These are phyloP conservation scores for Sycon ciliatum DNA, from an alignment of 37 sponge, comb jelly and placozoan genomes.

Conservation along the genomic window DNA sequence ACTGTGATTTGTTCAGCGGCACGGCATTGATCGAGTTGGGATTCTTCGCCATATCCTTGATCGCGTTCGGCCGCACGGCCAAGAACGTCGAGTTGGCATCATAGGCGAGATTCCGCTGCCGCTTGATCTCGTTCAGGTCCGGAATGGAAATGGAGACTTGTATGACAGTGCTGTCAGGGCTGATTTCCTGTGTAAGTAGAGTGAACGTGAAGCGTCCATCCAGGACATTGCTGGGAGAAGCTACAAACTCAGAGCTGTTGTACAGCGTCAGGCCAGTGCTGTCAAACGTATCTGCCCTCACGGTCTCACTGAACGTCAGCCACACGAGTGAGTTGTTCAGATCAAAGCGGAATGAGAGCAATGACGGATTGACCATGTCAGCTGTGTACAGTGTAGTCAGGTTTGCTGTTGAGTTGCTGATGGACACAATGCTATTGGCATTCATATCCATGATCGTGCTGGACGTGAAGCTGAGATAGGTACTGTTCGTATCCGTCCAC, in stretches of 20 bases:
- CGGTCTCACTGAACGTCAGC: conserved; percentile 67
- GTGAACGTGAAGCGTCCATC: no score
- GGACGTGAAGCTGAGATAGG: conserved; percentile 43
- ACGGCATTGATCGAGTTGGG: background rate
- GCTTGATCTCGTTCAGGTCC: conserved; percentile 77
- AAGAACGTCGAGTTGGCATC: conserved; percentile 26
- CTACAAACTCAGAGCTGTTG: no score
- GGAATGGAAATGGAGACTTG: conserved; percentile 32
- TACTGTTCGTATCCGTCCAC: conserved; percentile 34
- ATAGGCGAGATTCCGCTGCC: conserved; percentile 41
- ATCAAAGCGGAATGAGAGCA: conserved; percentile 39
- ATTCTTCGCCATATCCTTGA: background rate
- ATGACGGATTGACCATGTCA: conserved; percentile 45
- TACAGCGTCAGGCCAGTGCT: conserved; percentile 50
- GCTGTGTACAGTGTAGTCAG: conserved; percentile 28
- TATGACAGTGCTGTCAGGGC: conserved; percentile 46
- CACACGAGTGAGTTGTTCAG: conserved; percentile 45
- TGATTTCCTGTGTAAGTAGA: no score
- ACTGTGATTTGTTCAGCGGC: no score
- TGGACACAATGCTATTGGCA: conserved; percentile 40
- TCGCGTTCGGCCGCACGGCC: conserved; percentile 11
- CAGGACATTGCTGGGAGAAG: no score
- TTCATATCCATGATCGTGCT: conserved; percentile 69
- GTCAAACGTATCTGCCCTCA: conserved; percentile 38
- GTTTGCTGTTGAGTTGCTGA: conserved; percentile 17